Percentiles rank a stretch among this genome's conserved stretches.
Evolutionary conservation across 2,888 invertebrate species (phyloP).

Genomic region (Caradrina kadenii): DNA sequence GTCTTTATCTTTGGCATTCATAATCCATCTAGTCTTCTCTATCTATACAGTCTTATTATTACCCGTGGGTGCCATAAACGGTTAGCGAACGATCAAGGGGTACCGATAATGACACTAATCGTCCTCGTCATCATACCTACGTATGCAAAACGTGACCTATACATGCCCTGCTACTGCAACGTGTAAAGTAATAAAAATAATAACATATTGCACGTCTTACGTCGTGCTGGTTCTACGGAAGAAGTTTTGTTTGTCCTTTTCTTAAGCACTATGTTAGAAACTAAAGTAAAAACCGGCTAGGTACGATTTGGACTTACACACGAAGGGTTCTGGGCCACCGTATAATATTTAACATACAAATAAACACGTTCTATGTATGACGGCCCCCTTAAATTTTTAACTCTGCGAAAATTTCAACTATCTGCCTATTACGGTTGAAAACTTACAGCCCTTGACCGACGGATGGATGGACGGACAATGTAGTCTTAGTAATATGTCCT

Average conservation of each 20-base stretch:
- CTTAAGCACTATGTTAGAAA: too few species aligned
- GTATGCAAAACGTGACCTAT: slow-evolving; percentile 9
- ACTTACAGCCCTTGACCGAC: too few species aligned
- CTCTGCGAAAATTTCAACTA: too few species aligned
- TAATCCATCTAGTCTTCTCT: background rate
- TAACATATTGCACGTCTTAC: background rate
- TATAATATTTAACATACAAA: too few species aligned
- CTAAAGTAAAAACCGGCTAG: too few species aligned
- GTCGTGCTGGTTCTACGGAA: background rate
- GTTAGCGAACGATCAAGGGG: background rate
- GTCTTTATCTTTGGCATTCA: slow-evolving; percentile 1
- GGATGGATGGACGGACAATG: too few species aligned
- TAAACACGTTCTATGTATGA: too few species aligned
- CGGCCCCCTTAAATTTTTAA: too few species aligned
- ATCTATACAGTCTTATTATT: background rate
- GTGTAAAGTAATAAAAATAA: background rate
- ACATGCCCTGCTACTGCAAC: background rate
- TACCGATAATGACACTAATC: background rate
- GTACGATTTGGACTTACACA: too few species aligned
- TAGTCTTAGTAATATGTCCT: too few species aligned
- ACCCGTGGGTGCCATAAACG: slow-evolving; percentile 6
- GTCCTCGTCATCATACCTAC: slow-evolving; percentile 13
- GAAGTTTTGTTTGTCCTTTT: background rate
- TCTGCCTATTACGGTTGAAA: too few species aligned
- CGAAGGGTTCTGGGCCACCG: too few species aligned